phyloP scores from a whole-genome alignment of 2,797 vertebrate species.

The Mus spretus region DNA sequence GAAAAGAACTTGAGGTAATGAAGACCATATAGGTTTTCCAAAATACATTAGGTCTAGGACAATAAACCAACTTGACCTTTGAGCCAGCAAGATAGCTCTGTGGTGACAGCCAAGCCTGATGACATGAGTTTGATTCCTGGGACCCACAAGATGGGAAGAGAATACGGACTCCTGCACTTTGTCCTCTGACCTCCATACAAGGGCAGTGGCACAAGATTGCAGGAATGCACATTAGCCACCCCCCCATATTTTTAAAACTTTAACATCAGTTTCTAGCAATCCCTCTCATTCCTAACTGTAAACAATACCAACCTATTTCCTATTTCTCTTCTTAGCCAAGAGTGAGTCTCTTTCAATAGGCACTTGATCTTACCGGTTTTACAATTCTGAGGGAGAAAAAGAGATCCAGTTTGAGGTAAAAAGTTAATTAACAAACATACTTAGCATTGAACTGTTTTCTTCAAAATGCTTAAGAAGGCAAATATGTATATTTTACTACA shows the following conservation, averaged over 20 bases:
- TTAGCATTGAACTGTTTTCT: constrained; percentile 24
- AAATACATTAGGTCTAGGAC: not conserved
- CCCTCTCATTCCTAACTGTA: not conserved
- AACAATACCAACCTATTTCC: constrained; percentile 20
- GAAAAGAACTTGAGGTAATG: not conserved
- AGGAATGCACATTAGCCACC: not conserved
- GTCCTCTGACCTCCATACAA: not conserved
- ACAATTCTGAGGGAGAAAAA: not conserved
- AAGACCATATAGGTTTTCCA: not conserved
- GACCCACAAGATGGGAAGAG: not conserved
- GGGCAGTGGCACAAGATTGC: not conserved
- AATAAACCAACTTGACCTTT: not conserved
- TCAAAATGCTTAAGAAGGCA: not conserved
- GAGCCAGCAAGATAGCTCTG: not conserved
- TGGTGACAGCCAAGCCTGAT: not conserved
- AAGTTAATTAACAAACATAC: constrained; percentile 24
- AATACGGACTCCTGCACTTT: not conserved
- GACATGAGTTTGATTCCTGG: not conserved
- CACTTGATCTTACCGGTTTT: constrained; percentile 11
- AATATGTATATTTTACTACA: not conserved
- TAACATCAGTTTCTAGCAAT: not conserved
- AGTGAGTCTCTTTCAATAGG: constrained; percentile 22
- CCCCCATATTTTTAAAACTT: not conserved
- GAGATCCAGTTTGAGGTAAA: constrained; percentile 2
- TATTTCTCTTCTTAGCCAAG: constrained; percentile 18